These are phyloP conservation scores for Motacilla tschutschensis DNA, from an alignment of 2,113 vertebrate species.

Conservation along the genomic window DNA sequence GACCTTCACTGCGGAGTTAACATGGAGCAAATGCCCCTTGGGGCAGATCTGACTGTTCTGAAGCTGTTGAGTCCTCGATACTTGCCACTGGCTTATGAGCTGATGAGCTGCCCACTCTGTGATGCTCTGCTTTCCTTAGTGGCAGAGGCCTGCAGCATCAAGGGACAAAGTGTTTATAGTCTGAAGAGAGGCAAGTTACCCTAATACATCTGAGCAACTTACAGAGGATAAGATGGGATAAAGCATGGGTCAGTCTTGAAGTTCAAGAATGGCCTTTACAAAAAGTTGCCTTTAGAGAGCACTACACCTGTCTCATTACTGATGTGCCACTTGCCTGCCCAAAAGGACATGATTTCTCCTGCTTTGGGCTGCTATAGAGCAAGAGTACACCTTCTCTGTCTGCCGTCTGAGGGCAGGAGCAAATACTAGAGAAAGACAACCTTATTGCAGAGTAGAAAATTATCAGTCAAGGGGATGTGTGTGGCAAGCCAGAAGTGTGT, in stretches of 20 bases:
- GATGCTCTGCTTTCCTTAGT: neutral
- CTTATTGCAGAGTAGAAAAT: neutral
- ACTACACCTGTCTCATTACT: neutral
- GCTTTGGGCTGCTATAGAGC: neutral
- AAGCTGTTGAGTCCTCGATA: neutral
- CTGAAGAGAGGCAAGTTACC: neutral
- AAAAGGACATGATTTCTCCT: neutral
- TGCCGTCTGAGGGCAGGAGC: neutral
- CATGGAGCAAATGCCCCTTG: fast-evolving
- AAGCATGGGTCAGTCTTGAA: neutral
- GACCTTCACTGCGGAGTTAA: neutral
- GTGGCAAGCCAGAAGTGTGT: neutral
- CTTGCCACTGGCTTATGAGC: neutral
- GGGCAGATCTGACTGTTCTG: neutral
- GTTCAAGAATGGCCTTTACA: neutral
- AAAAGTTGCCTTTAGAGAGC: neutral
- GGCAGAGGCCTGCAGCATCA: neutral
- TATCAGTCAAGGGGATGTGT: neutral
- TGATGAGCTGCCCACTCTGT: neutral
- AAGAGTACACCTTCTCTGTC: neutral
- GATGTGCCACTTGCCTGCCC: neutral
- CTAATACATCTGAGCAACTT: neutral
- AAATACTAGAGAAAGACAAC: neutral
- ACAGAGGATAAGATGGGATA: neutral
- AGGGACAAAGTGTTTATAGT: neutral